Evolutionary conservation across 2,113 vertebrate genomes (phyloP), one percentile per base, ranked within the genome.

Genomic region (Dasyprocta punctata): DNA sequence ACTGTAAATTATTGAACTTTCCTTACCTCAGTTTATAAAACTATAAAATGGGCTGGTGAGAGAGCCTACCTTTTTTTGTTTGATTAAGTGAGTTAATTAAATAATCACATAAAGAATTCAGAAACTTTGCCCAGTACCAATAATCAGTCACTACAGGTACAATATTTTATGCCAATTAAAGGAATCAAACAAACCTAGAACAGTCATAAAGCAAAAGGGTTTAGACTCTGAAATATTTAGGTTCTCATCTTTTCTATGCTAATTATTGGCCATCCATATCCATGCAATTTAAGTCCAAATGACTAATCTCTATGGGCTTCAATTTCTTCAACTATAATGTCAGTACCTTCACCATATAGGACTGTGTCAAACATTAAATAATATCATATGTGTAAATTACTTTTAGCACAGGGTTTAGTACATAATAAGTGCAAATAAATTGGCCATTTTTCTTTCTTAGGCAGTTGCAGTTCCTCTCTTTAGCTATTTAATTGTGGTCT

Each of bases 261-360:
- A 84, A 16, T 92, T 85, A 73, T 41, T 86, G 71, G 13, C 24
- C 54, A 86, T 7, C 28, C 38, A 75, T 44, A 86, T 7, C 28
- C 38, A 75, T 44, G 10, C 8, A 67, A 20, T 87, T n/a, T 88
- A 90, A 90, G 52, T 49, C 69, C 87, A 84, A 56, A 49, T 44
- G 47, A 67, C 78, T 93, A 52, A 88, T 93, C 69, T 86, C 49
- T 89, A 8, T 36, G 71, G 61, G 20, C n/a, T 65, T 89, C 7
- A 92, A n/a, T 77, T 82, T 91, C 33, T 89, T 97, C 67, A 89
- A 81, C 41, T 94, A 33, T 94, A 96, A 47, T 87, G 86, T 83
- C 41, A 94, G 22, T 84, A 61, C 47, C 24, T 75, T 89, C 7
- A 94, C 13, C 14, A 47, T 26, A 80, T 47, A 61, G 89, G 41